Base-by-base conservation (phyloP, 2,888 invertebrate genomes). In the Aphidoletes aphidimyza region DNA sequence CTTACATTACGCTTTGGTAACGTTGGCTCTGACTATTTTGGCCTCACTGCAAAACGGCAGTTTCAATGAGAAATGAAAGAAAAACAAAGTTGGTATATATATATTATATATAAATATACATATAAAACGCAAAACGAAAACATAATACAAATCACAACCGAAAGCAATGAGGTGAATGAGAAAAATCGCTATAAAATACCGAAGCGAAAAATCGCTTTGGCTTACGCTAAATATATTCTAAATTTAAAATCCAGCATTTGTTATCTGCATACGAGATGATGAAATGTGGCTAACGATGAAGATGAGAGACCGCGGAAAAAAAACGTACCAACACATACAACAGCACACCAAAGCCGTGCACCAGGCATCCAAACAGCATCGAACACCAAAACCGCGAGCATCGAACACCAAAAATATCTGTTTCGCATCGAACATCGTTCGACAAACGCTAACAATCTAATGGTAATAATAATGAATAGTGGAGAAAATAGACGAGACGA, bases 141-240 rank as follows among this genome's bases (percentile, higher is more conserved):
- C 36, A 81, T 81, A 37, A 81, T 81, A 81, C 81, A 81, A 81
- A 81, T 81, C 81, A 81, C 81, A 81, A 81, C 37, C 81, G 37
- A 81, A 81, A 81, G 81, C 81, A 81, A 81, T 81, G 81, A 81
- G 37, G 81, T 37, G 81, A 81, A 81, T 36, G 36, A 81, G 36
- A 81, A 22, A 81, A 81, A 81, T 37, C 6, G 37, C 81, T 69
- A 69, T 30, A 69, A 30, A 69, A 69, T 69, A 26, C 37, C 34
- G 36, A 78, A 78, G 36, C 36, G 37, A 81, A 37, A 81, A 81
- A 81, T 37, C 37, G 81, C 22, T 19, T 36, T 81, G 81, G 36
- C 37, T 81, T 36, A 81, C 81, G 81, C 37, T 81, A 37, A 81
- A 81, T 81, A 81, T 81, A 81, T 81, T 81, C 37, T 81, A 37